Evolutionary conservation across 2,797 vertebrate genomes (phyloP).

Genomic region (Mormyrus hasselquistii): DNA sequence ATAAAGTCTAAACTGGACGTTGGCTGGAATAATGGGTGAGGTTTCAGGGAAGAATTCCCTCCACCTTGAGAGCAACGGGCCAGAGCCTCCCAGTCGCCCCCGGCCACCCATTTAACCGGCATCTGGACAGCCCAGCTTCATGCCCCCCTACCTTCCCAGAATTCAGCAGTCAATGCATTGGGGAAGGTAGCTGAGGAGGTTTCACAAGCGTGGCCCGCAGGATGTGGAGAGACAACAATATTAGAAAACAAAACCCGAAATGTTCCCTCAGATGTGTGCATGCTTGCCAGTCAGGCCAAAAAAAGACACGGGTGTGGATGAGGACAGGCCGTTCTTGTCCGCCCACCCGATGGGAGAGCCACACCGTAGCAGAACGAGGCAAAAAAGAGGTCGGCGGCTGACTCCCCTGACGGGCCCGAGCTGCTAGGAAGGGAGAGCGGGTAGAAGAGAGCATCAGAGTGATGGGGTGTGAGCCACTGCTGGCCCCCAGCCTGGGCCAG

Average conservation of each 20-base stretch:
- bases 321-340: slow-evolving; percentile 29
- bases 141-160: not conserved
- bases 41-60: slow-evolving; percentile 17
- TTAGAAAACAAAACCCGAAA: slow-evolving; percentile 33
- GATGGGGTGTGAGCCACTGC: not conserved
- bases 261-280: slow-evolving; percentile 33
- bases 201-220: slow-evolving; percentile 42
- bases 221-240: slow-evolving; percentile 18
- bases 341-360: not conserved
- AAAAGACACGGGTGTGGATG: not conserved
- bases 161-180: slow-evolving; percentile 19
- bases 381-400: not conserved
- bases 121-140: not conserved
- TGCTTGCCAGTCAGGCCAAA: slow-evolving; percentile 34
- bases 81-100: not conserved
- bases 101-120: not conserved
- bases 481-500: not conserved
- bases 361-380: too few species aligned
- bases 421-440: not conserved
- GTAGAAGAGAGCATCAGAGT: not conserved
- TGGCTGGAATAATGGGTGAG: slow-evolving; percentile 5
- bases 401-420: not conserved
- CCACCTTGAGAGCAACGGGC: slow-evolving; percentile 35
- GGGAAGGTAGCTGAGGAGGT: slow-evolving; percentile 52
- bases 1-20: slow-evolving; percentile 21